Conservation (phyloP, 2,113 vertebrate genomes). For the Alligator sinensis region DNA sequence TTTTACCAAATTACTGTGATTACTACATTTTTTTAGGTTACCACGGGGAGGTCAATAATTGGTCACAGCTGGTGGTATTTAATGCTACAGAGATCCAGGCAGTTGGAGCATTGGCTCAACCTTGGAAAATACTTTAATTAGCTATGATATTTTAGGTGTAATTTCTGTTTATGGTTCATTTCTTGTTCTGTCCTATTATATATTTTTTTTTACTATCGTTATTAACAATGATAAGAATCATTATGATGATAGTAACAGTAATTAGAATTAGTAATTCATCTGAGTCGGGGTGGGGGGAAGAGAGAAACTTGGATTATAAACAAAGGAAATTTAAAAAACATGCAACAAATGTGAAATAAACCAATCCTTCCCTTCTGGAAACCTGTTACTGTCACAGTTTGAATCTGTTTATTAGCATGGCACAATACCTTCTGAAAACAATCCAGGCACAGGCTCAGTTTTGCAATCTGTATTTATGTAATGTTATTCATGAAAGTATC, state of each 20-base stretch:
- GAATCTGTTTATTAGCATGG: background rate
- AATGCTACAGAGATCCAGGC: background rate
- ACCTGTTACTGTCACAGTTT: background rate
- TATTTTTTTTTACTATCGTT: constrained; percentile 1
- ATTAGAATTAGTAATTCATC: background rate
- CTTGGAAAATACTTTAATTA: constrained; percentile 55
- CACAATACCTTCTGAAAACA: rapidly evolving
- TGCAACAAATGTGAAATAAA: background rate
- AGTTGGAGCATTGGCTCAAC: constrained; percentile 49
- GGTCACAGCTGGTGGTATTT: constrained; percentile 73
- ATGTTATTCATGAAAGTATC: background rate
- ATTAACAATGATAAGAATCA: too few species aligned
- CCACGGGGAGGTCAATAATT: constrained; percentile 64
- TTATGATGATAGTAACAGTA: too few species aligned
- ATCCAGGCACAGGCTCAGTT: background rate
- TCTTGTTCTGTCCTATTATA: background rate
- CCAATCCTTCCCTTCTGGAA: rapidly evolving
- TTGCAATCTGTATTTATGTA: rapidly evolving
- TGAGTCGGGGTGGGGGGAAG: background rate
- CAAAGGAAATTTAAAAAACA: background rate
- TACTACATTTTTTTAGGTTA: constrained; percentile 61
- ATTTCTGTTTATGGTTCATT: constrained; percentile 15
- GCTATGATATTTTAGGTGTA: constrained; percentile 18
- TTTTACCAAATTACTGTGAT: constrained; percentile 66
- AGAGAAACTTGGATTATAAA: background rate